A percentile compares a stretch with the other conserved stretches of the same genome.
These are phyloP conservation scores for Synanthedon formicaeformis DNA, from an alignment of 2,888 invertebrate genomes.

Conservation along the genomic window DNA sequence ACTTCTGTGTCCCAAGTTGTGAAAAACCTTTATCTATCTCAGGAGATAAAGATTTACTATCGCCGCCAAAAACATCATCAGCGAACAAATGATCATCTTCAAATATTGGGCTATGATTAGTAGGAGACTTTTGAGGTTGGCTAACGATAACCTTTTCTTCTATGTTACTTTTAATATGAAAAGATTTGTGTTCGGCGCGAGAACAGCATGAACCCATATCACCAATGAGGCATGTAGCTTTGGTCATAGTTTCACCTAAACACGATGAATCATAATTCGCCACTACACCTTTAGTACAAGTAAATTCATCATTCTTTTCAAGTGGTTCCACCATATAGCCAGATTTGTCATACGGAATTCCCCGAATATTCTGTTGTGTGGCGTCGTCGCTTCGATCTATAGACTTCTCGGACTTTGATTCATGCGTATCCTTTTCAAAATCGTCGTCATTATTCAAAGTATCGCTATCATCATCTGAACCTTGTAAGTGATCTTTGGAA, in stretches of 20 bases:
- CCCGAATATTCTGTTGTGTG: constrained; percentile 39
- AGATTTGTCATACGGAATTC: constrained; percentile 62
- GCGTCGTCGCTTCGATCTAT: constrained; percentile 40
- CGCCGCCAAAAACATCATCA: constrained; percentile 74
- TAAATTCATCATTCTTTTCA: constrained; percentile 46
- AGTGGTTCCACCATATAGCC: constrained; percentile 65
- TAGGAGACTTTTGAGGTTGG: constrained; percentile 73
- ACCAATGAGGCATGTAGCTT: constrained; percentile 57
- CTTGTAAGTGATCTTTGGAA: constrained; percentile 71
- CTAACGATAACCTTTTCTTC: constrained; percentile 70
- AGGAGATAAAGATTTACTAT: constrained; percentile 71
- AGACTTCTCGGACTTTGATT: constrained; percentile 55
- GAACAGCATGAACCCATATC: constrained; percentile 61
- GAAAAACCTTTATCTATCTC: constrained; percentile 65
- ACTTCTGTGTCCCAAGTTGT: constrained; percentile 49
- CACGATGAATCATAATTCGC: constrained; percentile 63
- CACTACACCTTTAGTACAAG: constrained; percentile 50
- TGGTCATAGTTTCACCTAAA: constrained; percentile 57
- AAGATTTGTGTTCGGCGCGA: constrained; percentile 48
- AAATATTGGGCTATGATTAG: constrained; percentile 70
- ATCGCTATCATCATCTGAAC: constrained; percentile 77
- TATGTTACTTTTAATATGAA: constrained; percentile 39
- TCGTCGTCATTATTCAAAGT: constrained; percentile 76
- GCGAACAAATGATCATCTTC: constrained; percentile 71
- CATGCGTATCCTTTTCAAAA: constrained; percentile 66